Base-by-base conservation (phyloP, 2,797 vertebrate genomes). In the Coccyzus lansbergi region DNA sequence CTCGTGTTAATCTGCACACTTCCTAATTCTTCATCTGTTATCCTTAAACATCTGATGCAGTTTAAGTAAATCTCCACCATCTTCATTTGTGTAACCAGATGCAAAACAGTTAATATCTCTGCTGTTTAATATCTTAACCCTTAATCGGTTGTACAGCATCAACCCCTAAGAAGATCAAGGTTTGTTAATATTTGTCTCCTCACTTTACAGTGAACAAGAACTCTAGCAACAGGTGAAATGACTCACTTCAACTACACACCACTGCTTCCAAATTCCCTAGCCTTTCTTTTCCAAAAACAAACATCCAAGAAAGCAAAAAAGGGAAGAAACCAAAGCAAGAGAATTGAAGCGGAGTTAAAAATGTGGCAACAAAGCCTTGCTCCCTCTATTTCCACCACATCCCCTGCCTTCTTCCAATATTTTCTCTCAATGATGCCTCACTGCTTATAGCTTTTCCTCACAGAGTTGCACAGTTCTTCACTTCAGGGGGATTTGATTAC, bases 81-180 rank as follows among this genome's bases (percentile, higher is more conserved):
- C 74, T 94, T 97, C 83, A 89, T 96, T 97, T 96, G 74, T 70
- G 93, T 96, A 96, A 78, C 86, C 93, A 97, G 96, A 95, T 95
- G 93, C 69, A 96, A 96, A 96, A 90, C 92, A 91, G 92, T 94
- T 93, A 94, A 94, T 95, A 93, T 58, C 52, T 88, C 52, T 92
- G 65, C 75, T 78, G 65, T 95, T 95, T 91, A 96, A 91, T 93
- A 94, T 95, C 83, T 76, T 91, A 64, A 75, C 67, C 68, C 40
- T 84, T 97, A 97, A 96, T 96, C 91, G 92, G 83, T 53, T 55
- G 86, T 55, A 46, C 3, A 67, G 83, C 65, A 79, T 85, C 89
- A 91, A 78, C 13, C 36, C 9, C 17, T 95, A 94, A 93, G 95
- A 89, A 91, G 90, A 95, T 91, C 49, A 88, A 16, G 58, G 21